Evolutionary conservation across 2,113 vertebrate genomes (phyloP), one percentile per base, ranked within the genome.

Genomic region (Acrocephalus arundinaceus): DNA sequence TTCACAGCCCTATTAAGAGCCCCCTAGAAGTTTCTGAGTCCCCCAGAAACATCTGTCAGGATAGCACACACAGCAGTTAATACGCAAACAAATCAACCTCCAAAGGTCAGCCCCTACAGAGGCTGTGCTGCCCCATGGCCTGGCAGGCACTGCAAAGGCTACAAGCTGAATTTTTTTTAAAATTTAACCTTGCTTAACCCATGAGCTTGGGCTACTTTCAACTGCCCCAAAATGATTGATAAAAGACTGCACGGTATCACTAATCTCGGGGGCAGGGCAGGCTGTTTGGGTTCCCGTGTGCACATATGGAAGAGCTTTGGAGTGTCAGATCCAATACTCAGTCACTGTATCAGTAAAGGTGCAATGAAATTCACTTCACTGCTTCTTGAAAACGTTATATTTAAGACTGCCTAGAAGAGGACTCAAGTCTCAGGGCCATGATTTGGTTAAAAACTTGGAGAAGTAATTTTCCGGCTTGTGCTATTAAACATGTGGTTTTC

Each of bases 371-470:
- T 82, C 96, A 96, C 90, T 91, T 97, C 95, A 94, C 87, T 97
- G 92, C 89, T 96, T 79, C 87, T 89, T 93, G 86, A 80, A 92
- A 41, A 59, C 4, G 43, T 87, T 89, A 85, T 90, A 58, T 79
- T 89, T 90, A 75, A 96, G 84, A 48, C 11, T 77, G 31, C 1
- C 5, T 57, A 68, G 92, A 63, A 89, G 87, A 95, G 77, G 82
- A 85, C 89, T 93, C 58, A 35, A 62, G 74, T 96, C 96, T 92
- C 24, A 8, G 86, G 62, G 89, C 85, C 86, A 31, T 72, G 90
- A 91, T 95, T 96, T 96, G 82, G 96, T 95, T 97, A 97, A 97
- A 97, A 97, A 96, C 94, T 93, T 91, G 92, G 89, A 95, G 96
- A 94, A 96, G 93, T 79, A 85, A 96, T 95, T 97, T 97, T 85